A percentile compares a stretch with the other conserved stretches of the same genome.
Evolutionary conservation across 2,797 vertebrate species (phyloP).

Genomic region (Muraenolepis orangiensis): DNA sequence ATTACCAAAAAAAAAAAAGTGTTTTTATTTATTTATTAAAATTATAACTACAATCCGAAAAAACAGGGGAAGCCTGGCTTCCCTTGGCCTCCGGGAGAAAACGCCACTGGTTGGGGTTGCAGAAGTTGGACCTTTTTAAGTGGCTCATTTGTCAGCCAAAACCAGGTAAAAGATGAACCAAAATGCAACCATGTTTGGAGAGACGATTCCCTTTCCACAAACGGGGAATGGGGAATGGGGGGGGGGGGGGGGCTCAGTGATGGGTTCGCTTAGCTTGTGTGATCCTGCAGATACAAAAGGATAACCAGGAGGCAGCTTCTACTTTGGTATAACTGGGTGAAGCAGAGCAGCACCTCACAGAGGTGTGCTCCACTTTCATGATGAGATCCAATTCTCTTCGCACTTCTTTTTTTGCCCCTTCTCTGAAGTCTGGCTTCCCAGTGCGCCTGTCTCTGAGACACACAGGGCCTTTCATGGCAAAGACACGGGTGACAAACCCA

Average conservation of each 20-base stretch:
- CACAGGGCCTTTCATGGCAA: slow-evolving; percentile 11
- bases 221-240: background rate
- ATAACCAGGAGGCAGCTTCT: background rate
- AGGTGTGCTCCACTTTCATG: slow-evolving; percentile 19
- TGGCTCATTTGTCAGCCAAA: background rate
- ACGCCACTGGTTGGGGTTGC: too few species aligned
- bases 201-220: background rate
- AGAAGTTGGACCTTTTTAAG: background rate
- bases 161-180: background rate
- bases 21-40: too few species aligned
- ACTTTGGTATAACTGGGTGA: slow-evolving; percentile 9
- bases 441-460: background rate
- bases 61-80: too few species aligned
- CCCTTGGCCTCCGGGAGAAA: too few species aligned
- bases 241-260: background rate
- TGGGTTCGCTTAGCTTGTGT: background rate
- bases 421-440: slow-evolving; percentile 7
- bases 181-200: background rate
- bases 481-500: slow-evolving; percentile 28
- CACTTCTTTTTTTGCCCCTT: background rate
- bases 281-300: background rate
- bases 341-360: slow-evolving; percentile 5
- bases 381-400: background rate
- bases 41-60: too few species aligned
- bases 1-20: too few species aligned